phyloP scores from a whole-genome alignment of 2,888 invertebrate genomes.

The Clanis bilineata region DNA sequence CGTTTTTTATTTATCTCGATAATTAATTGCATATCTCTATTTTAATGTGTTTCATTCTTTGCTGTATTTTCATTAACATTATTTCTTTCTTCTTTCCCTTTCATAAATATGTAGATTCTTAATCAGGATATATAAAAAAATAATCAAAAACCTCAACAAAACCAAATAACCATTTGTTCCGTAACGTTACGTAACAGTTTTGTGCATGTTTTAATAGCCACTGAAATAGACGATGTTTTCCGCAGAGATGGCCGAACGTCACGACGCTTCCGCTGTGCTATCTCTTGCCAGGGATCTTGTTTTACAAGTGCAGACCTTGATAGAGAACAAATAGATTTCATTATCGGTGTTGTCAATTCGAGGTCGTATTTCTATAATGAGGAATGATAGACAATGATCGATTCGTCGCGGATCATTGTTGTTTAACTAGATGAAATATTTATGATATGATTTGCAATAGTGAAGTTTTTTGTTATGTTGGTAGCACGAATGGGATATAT shows the following conservation, averaged over 20 bases:
- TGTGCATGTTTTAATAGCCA: conserved; percentile 11
- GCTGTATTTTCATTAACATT: neutral
- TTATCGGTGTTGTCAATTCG: conserved; percentile 21
- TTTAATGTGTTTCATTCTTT: too few species aligned
- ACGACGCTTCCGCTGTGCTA: conserved; percentile 92
- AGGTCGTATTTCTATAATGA: conserved; percentile 14
- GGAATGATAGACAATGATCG: conserved; percentile 16
- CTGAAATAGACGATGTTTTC: conserved; percentile 35
- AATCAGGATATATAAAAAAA: too few species aligned
- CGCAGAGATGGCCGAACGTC: conserved; percentile 98
- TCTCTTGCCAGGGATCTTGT: conserved; percentile 93
- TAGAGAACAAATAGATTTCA: conserved; percentile 91
- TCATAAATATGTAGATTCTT: neutral
- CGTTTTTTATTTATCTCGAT: too few species aligned
- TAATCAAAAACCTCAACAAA: neutral
- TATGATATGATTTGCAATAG: neutral
- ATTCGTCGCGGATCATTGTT: conserved; percentile 12
- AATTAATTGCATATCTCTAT: too few species aligned
- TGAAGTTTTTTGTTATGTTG: conserved; percentile 1
- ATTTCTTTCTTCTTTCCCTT: neutral
- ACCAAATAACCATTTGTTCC: neutral
- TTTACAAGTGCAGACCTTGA: conserved; percentile 93
- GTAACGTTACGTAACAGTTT: neutral
- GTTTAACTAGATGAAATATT: conserved; percentile 1
- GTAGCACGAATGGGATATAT: neutral